Evolutionary conservation across 1,140 invertebrate genomes (phyloP).

Genomic region (Scaptomyza graminum): DNA sequence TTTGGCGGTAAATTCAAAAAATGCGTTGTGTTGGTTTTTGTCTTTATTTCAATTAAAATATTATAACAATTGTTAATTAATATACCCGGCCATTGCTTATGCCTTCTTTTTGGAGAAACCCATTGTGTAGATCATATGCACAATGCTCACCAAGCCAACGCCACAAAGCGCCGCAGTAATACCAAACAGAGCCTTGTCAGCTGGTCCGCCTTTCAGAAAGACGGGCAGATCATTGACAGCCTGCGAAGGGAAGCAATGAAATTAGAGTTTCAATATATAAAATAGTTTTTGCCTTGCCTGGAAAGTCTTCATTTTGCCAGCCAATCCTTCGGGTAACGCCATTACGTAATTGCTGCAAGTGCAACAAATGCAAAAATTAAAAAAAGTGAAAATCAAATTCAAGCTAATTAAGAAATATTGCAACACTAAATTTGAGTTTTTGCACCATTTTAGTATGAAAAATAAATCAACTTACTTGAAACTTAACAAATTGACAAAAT

Average conservation of each 20-base stretch:
- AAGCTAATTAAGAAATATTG: background rate
- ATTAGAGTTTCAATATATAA: background rate
- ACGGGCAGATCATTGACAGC: constrained; percentile 77
- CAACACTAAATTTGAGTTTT: background rate
- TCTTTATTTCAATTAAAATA: constrained; percentile 25
- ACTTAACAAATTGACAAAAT: constrained; percentile 6
- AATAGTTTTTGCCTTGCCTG: constrained; percentile 52
- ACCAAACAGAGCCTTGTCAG: constrained; percentile 76
- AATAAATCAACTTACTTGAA: constrained; percentile 24
- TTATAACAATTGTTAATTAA: background rate
- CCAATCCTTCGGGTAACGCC: constrained; percentile 77
- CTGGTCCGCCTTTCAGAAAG: constrained; percentile 79
- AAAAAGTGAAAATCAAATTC: background rate
- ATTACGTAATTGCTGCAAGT: constrained; percentile 75
- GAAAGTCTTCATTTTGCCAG: constrained; percentile 78
- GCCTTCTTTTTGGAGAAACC: constrained; percentile 80
- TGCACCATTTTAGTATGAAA: background rate
- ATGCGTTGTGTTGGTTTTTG: background rate
- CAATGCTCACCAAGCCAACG: constrained; percentile 69
- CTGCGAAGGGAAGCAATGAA: constrained; percentile 24
- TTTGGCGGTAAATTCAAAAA: constrained; percentile 22
- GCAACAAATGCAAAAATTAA: background rate
- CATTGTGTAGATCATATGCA: constrained; percentile 75
- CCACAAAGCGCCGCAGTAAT: constrained; percentile 75
- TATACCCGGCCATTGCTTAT: constrained; percentile 29